These are phyloP conservation scores for Metopolophium dirhodum DNA, from an alignment of 1,140 invertebrate species.

Conservation along the genomic window DNA sequence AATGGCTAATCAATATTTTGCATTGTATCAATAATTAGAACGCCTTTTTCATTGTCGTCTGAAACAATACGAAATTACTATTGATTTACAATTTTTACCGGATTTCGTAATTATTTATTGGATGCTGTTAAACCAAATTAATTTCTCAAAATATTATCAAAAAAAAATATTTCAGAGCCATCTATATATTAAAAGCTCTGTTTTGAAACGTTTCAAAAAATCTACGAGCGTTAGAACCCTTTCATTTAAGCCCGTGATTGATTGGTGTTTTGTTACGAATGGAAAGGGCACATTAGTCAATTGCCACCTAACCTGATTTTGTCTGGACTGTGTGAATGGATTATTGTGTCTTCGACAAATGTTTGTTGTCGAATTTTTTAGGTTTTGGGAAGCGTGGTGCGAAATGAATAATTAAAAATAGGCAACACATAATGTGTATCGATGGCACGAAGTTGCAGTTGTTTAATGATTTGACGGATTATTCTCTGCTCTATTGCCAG, in stretches of 20 bases:
- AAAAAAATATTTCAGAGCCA: not conserved
- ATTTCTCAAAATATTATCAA: not conserved
- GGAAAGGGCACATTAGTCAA: conserved; percentile 2
- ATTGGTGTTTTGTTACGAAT: not conserved
- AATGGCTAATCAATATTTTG: too few relatives aligned
- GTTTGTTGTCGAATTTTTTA: not conserved
- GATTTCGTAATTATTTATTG: not conserved
- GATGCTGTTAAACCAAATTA: not conserved
- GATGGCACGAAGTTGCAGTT: not conserved
- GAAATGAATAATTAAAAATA: not conserved
- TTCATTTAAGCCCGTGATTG: not conserved
- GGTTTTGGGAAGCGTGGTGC: not conserved
- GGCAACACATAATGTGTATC: not conserved
- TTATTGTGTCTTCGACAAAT: not conserved
- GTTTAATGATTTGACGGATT: not conserved
- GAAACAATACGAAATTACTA: not conserved
- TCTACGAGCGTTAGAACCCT: not conserved
- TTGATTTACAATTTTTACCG: not conserved
- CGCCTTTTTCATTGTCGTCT: not conserved
- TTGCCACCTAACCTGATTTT: not conserved
- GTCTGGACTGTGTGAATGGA: not conserved
- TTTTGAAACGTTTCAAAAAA: not conserved
- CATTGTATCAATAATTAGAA: not conserved
- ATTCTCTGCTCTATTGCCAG: not conserved
- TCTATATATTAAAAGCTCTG: not conserved